These are phyloP conservation scores for Rhynchomys soricoides DNA, from an alignment of 2,113 vertebrate species.

Conservation along the genomic window DNA sequence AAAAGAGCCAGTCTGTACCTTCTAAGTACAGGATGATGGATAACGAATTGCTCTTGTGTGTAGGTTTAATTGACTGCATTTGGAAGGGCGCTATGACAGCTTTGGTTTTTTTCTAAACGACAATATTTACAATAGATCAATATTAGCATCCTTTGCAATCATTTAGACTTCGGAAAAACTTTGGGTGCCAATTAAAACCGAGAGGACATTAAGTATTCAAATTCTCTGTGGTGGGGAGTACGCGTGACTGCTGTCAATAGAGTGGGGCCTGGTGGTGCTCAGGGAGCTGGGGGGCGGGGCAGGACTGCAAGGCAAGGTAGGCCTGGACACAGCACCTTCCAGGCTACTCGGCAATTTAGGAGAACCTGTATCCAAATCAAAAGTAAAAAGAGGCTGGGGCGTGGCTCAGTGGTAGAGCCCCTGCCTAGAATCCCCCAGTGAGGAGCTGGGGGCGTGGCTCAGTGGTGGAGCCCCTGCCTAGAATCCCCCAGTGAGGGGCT, in stretches of 20 bases:
- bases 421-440: neutral
- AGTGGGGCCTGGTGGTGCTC: neutral
- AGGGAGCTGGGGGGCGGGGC: neutral
- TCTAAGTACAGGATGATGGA: neutral
- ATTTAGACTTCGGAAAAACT: neutral
- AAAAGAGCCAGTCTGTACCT: neutral
- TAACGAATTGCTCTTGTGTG: neutral
- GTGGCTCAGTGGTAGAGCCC: neutral
- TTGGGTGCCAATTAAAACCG: neutral
- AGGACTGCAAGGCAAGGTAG: neutral
- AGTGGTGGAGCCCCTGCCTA: neutral
- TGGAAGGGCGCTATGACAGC: neutral
- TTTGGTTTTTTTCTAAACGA: conserved; percentile 15
- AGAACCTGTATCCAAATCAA: neutral
- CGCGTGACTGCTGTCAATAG: neutral
- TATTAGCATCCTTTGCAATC: neutral
- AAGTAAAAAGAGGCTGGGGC: neutral
- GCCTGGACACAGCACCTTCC: neutral
- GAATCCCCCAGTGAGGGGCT: neutral
- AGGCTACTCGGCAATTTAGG: neutral
- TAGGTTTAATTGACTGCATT: neutral
- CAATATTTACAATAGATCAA: neutral
- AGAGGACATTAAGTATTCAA: neutral
- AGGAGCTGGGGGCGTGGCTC: neutral
- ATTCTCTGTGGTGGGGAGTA: neutral